Evolutionary conservation across 2,888 invertebrate genomes (phyloP), one percentile per base, ranked within the genome.

Genomic region (Plemyria rubiginata): DNA sequence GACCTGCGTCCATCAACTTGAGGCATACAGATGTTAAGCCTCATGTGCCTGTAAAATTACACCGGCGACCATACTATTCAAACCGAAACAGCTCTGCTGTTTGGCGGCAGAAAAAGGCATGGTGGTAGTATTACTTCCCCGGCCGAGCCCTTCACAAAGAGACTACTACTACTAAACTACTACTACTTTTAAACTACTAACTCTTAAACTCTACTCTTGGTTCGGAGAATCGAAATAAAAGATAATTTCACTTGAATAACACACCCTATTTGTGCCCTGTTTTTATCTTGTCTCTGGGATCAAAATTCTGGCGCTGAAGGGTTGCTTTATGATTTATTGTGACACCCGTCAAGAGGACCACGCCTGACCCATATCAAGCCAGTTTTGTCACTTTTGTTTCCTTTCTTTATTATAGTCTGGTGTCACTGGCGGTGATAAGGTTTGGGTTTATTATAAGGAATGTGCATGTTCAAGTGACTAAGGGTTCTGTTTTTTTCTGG

Each of bases 301-400:
- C 62, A 71, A 66, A 70, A 66, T 67, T 54, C 65, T 53, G 66
- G 43, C 52, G 49, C 29, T 54, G 67, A 66, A 53, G 59, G 65
- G 54, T 38, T 48, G 43, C 54, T 62, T 55, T 62, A 68, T 71
- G 70, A 71, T 71, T 70, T 71, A 70, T 67, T 66, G 59, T 62
- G 52, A 54, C 49, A 55, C 68, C 59, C 50, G 70, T 68, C 66
- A 51, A 49, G 9, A 57, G 43, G 62, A 66, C 67, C 60, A 49
- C 51, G 41, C 15, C 52, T 63, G 51, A 70, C 70, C 71, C 67
- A 60, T 53, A 60, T 71, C 70, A 69, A 51, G 8, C 9, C 28
- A 55, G 62, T 64, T 62, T 67, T 65, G 65, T 65, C 28, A 55
- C 63, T 64, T 62, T 67, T 65, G 65, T 65, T 70, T 66, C 60